These are phyloP conservation scores for Oncorhynchus nerka DNA, from an alignment of 2,113 vertebrate species.

Conservation along the genomic window DNA sequence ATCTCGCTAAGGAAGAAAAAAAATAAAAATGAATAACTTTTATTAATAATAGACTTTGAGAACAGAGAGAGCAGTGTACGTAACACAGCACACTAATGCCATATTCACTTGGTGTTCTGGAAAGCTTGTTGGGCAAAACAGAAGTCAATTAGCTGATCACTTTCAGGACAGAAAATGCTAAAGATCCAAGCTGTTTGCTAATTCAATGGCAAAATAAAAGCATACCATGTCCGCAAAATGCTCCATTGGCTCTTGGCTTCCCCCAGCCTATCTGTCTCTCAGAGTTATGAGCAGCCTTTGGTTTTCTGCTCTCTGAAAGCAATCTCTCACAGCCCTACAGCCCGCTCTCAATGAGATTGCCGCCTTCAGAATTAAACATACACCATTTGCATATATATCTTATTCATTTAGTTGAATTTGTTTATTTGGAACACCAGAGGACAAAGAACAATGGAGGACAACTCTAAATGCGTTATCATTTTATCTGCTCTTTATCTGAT, in stretches of 20 bases:
- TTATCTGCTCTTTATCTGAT: conserved; percentile 9
- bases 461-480: conserved; percentile 25
- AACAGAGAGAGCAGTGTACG: not conserved
- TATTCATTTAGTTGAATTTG: conserved; percentile 20
- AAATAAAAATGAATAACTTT: conserved; percentile 18
- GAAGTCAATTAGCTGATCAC: conserved; percentile 4
- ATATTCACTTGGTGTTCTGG: conserved; percentile 14
- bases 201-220: conserved; percentile 14
- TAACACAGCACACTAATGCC: not conserved
- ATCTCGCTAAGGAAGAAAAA: conserved; percentile 8
- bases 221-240: not conserved
- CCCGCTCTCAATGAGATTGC: not conserved
- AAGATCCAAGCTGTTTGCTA: conserved; percentile 25
- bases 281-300: conserved; percentile 19
- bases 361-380: conserved; percentile 15
- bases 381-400: conserved; percentile 2
- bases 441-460: not conserved
- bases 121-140: not conserved
- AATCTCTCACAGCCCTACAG: conserved; percentile 7
- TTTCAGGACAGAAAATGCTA: conserved; percentile 7
- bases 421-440: conserved; percentile 27
- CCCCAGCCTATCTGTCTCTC: not conserved
- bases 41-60: conserved; percentile 41
- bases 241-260: too few species aligned
- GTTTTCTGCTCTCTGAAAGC: conserved; percentile 18